Conservation (phyloP, 2,888 invertebrate genomes). For the Spialia ferax region DNA sequence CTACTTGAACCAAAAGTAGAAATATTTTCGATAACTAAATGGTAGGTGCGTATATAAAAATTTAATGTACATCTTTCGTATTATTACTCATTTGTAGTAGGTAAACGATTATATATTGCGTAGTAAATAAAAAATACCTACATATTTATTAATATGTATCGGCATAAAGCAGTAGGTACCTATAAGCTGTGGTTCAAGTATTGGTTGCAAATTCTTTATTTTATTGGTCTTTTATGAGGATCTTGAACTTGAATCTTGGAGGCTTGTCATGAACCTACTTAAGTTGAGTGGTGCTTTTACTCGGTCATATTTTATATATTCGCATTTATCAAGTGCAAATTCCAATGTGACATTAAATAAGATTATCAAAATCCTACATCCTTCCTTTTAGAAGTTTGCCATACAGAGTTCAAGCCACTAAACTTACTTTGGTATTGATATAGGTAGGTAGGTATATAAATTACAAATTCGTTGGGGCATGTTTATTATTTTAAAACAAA, state of each 20-base stretch:
- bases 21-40: too few relatives aligned
- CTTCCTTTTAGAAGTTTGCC: constrained; percentile 10
- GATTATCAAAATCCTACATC: constrained; percentile 27
- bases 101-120: not conserved
- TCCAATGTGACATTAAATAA: constrained; percentile 22
- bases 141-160: too few relatives aligned
- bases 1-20: too few relatives aligned
- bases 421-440: too few relatives aligned
- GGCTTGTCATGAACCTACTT: constrained; percentile 49
- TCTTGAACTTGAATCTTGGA: constrained; percentile 62
- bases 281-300: constrained; percentile 44
- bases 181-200: constrained; percentile 55
- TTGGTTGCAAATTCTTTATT: constrained; percentile 65
- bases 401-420: constrained; percentile 3
- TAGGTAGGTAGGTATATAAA: too few relatives aligned
- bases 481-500: too few relatives aligned
- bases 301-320: constrained; percentile 39
- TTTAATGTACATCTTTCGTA: too few relatives aligned
- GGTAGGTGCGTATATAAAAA: too few relatives aligned
- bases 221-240: constrained; percentile 71
- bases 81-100: too few relatives aligned
- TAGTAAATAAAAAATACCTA: not conserved
- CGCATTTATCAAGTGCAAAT: constrained; percentile 21
- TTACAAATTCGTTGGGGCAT: too few relatives aligned
- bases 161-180: not conserved